Percentiles rank a stretch among this genome's conserved stretches.
Evolutionary conservation across 2,113 vertebrate genomes (phyloP).

Genomic region (Rhegmatorhina hoffmannsi): DNA sequence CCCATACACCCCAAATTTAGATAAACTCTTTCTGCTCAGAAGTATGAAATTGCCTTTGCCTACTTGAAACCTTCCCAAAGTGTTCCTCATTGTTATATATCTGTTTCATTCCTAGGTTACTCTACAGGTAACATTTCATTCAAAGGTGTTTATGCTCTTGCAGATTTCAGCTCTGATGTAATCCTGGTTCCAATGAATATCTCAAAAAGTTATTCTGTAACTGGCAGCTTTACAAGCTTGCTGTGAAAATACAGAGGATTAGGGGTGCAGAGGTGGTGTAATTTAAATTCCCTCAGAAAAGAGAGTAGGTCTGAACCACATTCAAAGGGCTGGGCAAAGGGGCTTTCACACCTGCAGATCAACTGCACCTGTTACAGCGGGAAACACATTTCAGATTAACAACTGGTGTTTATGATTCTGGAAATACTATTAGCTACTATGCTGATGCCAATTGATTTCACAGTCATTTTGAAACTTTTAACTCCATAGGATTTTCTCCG

Average conservation of each 20-base stretch:
- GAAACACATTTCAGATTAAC: background rate
- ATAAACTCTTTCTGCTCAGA: background rate
- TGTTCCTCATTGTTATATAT: background rate
- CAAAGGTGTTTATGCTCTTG: background rate
- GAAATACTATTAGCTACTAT: constrained; percentile 43
- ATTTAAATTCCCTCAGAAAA: background rate
- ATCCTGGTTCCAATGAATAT: background rate
- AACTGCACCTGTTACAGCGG: background rate
- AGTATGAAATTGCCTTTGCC: background rate
- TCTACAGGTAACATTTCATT: background rate
- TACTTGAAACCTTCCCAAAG: background rate
- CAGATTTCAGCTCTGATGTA: background rate
- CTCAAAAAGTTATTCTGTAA: background rate
- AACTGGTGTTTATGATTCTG: background rate
- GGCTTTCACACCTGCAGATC: background rate
- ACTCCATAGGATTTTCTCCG: background rate
- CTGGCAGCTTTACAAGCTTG: background rate
- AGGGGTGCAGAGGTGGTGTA: accelerated
- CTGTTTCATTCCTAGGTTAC: background rate
- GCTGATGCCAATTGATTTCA: constrained; percentile 46
- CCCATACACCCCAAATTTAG: background rate
- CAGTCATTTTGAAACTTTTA: constrained; percentile 2
- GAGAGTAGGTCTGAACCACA: background rate
- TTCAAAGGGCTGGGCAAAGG: background rate
- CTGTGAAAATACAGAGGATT: background rate